Conservation (phyloP, 2,888 invertebrate species). For the Athalia cordata region DNA sequence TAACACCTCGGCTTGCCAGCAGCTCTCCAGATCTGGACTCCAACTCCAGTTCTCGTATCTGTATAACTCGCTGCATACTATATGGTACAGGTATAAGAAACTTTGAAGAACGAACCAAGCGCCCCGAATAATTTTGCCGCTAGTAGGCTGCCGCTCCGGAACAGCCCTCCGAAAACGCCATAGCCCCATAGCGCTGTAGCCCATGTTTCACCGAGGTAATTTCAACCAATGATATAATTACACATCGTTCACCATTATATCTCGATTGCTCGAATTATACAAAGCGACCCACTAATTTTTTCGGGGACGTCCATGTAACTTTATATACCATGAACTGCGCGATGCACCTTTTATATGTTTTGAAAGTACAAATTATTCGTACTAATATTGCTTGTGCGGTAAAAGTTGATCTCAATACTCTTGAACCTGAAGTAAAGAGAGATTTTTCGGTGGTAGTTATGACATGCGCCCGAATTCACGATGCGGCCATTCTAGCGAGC, state of each 20-base stretch:
- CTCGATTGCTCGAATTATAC: conserved; percentile 67
- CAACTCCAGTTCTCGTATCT: conserved; percentile 1
- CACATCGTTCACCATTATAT: conserved; percentile 64
- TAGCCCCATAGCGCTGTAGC: conserved; percentile 54
- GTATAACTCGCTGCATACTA: conserved; percentile 3
- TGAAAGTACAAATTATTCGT: too few species aligned
- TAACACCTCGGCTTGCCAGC: conserved; percentile 61
- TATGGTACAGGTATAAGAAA: neutral
- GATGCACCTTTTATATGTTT: too few species aligned
- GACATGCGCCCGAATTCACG: too few species aligned
- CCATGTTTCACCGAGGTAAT: conserved; percentile 56
- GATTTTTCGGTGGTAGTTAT: too few species aligned
- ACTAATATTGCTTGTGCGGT: too few species aligned
- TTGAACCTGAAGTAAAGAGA: too few species aligned
- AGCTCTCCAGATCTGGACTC: conserved; percentile 44
- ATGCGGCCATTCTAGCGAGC: too few species aligned
- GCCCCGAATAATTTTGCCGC: neutral
- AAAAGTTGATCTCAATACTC: too few species aligned
- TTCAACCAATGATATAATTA: conserved; percentile 71
- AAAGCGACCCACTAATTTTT: conserved; percentile 50
- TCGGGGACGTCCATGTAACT: conserved; percentile 44
- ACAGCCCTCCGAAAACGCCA: conserved; percentile 50
- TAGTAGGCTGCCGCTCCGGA: conserved; percentile 39
- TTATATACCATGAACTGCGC: neutral
- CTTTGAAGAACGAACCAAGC: neutral